A percentile compares a stretch with the other conserved stretches of the same genome.
Conservation (phyloP, 2,888 invertebrate genomes). For the Drosophila kuntzei region DNA sequence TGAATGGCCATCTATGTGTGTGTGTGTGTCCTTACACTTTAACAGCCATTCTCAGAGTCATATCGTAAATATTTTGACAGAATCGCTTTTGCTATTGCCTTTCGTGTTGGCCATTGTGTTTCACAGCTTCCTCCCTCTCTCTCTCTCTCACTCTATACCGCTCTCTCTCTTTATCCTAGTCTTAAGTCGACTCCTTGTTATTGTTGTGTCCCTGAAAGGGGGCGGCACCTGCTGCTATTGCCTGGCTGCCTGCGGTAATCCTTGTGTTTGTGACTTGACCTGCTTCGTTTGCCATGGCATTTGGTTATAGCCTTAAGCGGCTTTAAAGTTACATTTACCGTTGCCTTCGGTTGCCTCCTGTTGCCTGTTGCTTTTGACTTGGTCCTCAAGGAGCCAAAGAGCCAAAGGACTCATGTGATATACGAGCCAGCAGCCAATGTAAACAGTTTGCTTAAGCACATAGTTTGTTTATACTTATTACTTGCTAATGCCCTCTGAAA, state of each 20-base stretch:
- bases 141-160: background rate
- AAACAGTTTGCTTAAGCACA: slow-evolving; percentile 71
- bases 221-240: slow-evolving; percentile 51
- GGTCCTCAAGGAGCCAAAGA: slow-evolving; percentile 38
- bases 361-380: slow-evolving; percentile 58
- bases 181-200: slow-evolving; percentile 35
- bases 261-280: slow-evolving; percentile 78
- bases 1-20: slow-evolving; percentile 13
- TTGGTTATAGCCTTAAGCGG: slow-evolving; percentile 77
- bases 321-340: slow-evolving; percentile 72
- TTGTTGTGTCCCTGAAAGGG: slow-evolving; percentile 33
- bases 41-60: slow-evolving; percentile 71
- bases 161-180: background rate
- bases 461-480: slow-evolving; percentile 77
- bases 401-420: slow-evolving; percentile 49
- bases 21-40: slow-evolving; percentile 59
- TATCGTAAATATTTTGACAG: slow-evolving; percentile 81
- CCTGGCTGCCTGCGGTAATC: slow-evolving; percentile 59
- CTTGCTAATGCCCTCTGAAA: slow-evolving; percentile 62
- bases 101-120: slow-evolving; percentile 72
- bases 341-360: slow-evolving; percentile 12
- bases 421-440: slow-evolving; percentile 51
- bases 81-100: slow-evolving; percentile 75
- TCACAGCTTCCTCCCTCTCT: slow-evolving; percentile 36
- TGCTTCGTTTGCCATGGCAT: slow-evolving; percentile 77